Base-by-base conservation (phyloP, 2,888 invertebrate species). In the Chloroclystis v-ata region DNA sequence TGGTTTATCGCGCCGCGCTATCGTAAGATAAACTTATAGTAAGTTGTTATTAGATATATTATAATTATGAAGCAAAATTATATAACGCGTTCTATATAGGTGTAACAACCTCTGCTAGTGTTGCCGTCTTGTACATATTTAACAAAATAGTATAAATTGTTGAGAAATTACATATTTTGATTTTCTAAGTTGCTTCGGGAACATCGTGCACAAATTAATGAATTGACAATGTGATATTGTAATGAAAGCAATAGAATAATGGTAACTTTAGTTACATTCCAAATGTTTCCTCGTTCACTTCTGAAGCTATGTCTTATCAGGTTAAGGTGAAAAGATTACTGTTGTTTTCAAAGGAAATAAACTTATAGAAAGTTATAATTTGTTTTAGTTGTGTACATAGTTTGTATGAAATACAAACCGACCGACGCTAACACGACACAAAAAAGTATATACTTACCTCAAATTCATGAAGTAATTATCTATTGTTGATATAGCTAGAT, bases 1-100 rank as follows among this genome's bases (percentile, higher is more conserved):
- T 32, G 49, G 32, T 12, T 7, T 51, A 60, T 61, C 60, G 65
- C 48, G 53, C 58, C 66, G 67, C 60, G 52, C 62, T 50, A 60
- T 72, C 85, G 86, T 85, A 86, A 86, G 83, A 84, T 86, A 73
- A 76, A 72, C 72, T 81, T 78, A 71, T 72, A 82, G 78, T 86
- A 86, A 87, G 86, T 85, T 86, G 86, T 87, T 87, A 75, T 84
- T 87, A 86, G 83, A 57, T 61, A 78, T 81, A 80, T 72, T 69
- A 64, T 75, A 79, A 78, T 78, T 72, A 82, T 79, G 73, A 77
- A 77, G 72, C 77, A 72, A 78, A 80, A 79, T 76, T 75, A 76
- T 74, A 65, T 72, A 64, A 69, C 71, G 69, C 66, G 69, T 73
- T 65, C 69, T 60, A 59, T 52, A 54, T 60, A 59, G 60, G 52